These are phyloP conservation scores for Coryphaenoides rupestris DNA, from an alignment of 2,113 vertebrate species.

Conservation along the genomic window DNA sequence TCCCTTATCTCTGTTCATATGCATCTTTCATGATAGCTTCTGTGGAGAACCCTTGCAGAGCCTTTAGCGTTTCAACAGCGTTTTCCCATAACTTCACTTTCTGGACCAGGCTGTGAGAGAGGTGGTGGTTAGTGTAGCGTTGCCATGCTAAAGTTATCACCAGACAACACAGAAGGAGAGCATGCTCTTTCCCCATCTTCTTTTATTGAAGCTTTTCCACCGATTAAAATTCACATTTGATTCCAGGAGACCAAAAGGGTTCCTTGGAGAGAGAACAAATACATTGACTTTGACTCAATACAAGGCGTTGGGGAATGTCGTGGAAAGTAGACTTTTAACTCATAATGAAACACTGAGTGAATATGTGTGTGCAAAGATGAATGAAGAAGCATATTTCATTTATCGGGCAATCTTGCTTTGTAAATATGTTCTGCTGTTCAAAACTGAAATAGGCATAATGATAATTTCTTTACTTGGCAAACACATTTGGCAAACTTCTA, in stretches of 20 bases:
- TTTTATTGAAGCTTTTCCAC: conserved; percentile 31
- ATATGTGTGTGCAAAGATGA: conserved; percentile 5
- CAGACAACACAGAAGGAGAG: conserved; percentile 17
- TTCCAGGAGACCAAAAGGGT: conserved; percentile 37
- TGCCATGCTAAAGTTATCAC: conserved; percentile 25
- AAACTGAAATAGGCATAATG: too few species aligned
- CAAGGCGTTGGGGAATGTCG: neutral
- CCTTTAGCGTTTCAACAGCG: conserved; percentile 12
- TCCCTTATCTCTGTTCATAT: neutral
- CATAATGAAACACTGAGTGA: neutral
- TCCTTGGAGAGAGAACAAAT: conserved; percentile 39
- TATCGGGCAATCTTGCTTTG: neutral
- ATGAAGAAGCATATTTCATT: neutral
- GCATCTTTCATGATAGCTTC: conserved; percentile 26
- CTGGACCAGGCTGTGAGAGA: conserved; percentile 2
- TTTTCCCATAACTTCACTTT: conserved; percentile 2
- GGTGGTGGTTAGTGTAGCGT: neutral
- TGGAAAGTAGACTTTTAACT: conserved; percentile 21
- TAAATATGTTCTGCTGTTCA: too few species aligned
- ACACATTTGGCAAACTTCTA: too few species aligned
- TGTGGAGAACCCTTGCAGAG: conserved; percentile 7
- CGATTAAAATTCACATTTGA: conserved; percentile 29
- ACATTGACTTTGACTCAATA: conserved; percentile 13
- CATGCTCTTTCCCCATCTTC: conserved; percentile 11
- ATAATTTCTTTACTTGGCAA: too few species aligned